Evolutionary conservation across 2,113 vertebrate genomes (phyloP), one percentile per base, ranked within the genome.

Genomic region (Pampusana beccarii): DNA sequence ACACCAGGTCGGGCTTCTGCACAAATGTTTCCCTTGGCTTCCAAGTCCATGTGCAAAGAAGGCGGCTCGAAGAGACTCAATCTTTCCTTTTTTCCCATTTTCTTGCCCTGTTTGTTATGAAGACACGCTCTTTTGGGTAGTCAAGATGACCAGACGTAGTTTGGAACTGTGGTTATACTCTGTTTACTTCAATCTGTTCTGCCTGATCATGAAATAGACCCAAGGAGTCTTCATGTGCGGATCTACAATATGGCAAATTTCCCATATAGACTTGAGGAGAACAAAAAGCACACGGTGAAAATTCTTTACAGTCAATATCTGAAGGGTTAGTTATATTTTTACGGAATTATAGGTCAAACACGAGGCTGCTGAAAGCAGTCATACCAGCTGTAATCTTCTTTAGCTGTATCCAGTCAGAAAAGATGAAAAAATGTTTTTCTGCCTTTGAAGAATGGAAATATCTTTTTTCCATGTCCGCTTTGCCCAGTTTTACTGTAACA

Each of bases 381-480:
- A 44, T 16, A 72, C 44, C 73, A 87, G 62, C 88, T 88, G 78
- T 92, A 93, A 95, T 91, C 89, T 92, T 48, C 89, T 96, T 90
- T 86, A 85, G 91, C 90, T 93, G 70, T 50, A 89, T 79, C 91
- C 91, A 91, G 65, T 69, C 80, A 89, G 84, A 93, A 92, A 79
- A 95, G 83, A 95, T 86, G 89, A 93, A 89, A 95, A 95, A 75
- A 93, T 93, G 80, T 89, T 96, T 92, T 95, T 71, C 84, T 91
- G 81, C 84, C 86, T 97, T 93, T 93, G 91, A 95, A 96, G 93
- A 71, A 84, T 65, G 65, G 89, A 81, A 95, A 92, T 89, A 75
- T 69, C 69, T 87, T 84, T 65, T 65, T 91, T 25, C 91, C 66
- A 48, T 86, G 84, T 65, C 91, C 91, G 44, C 69, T 86, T 81